phyloP scores from a whole-genome alignment of 2,888 invertebrate species.

The Ypsolopha scabrella region DNA sequence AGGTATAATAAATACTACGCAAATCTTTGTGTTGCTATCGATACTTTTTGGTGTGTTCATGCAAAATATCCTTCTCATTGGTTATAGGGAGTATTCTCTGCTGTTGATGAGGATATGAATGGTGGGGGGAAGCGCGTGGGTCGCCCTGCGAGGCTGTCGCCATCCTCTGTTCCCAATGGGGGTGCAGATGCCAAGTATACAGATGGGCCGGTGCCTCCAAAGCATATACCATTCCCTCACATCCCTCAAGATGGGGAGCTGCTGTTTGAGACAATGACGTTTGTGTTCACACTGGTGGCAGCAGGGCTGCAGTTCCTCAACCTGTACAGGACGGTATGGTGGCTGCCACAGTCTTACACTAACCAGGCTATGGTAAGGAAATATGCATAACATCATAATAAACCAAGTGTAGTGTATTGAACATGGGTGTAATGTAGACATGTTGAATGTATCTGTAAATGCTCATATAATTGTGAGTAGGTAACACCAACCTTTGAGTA shows the following conservation, averaged over 20 bases:
- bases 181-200: slow-evolving; percentile 22
- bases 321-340: slow-evolving; percentile 96
- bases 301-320: slow-evolving; percentile 93
- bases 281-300: slow-evolving; percentile 82
- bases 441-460: no score
- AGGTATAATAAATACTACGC: slow-evolving; percentile 28
- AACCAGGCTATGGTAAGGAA: slow-evolving; percentile 85
- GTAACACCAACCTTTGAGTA: no score
- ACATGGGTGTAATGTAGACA: no score
- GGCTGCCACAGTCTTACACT: slow-evolving; percentile 93
- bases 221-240: slow-evolving; percentile 85
- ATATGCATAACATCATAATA: no score
- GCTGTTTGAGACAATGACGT: slow-evolving; percentile 87
- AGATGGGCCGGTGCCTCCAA: slow-evolving; percentile 72
- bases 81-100: slow-evolving; percentile 12
- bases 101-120: slow-evolving; percentile 44
- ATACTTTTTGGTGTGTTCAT: background rate
- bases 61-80: background rate
- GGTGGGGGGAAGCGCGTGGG: slow-evolving; percentile 33
- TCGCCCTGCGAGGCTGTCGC: slow-evolving; percentile 26
- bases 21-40: background rate
- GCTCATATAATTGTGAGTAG: no score
- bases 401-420: no score
- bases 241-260: slow-evolving; percentile 84
- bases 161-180: slow-evolving; percentile 13